Conservation (phyloP, 2,888 invertebrate species). For the Himalopsyche kuldschensis region DNA sequence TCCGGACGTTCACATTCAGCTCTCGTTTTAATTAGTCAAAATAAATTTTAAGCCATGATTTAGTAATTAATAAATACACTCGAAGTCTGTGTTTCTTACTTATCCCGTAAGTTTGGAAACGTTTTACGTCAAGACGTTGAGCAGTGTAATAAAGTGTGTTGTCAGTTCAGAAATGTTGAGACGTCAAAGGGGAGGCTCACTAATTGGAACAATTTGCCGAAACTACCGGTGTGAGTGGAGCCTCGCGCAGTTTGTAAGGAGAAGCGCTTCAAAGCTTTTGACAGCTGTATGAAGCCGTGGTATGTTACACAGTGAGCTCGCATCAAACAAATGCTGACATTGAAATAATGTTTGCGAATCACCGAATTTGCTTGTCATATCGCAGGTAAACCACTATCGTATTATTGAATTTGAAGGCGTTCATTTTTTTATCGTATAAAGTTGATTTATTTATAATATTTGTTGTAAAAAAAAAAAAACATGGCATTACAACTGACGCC, state of each 20-base stretch:
- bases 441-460: too few species aligned
- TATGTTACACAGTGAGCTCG: not conserved
- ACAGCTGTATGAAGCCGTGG: not conserved
- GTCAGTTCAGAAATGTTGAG: not conserved
- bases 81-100: not conserved
- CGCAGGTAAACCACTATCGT: too few species aligned
- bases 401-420: too few species aligned
- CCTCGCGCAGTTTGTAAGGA: not conserved
- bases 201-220: constrained; percentile 1
- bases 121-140: not conserved
- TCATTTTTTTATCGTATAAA: too few species aligned
- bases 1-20: too few species aligned
- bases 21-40: too few species aligned
- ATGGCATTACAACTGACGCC: too few species aligned
- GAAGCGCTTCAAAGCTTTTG: not conserved
- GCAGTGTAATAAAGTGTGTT: not conserved
- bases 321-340: not conserved
- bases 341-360: not conserved
- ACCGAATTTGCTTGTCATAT: too few species aligned
- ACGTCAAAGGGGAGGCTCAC: not conserved
- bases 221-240: not conserved
- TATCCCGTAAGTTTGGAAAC: not conserved
- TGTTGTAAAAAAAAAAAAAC: too few species aligned
- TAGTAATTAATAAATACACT: too few species aligned
- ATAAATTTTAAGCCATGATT: too few species aligned